These are phyloP conservation scores for Catharus fuscescens DNA, from an alignment of 2,113 vertebrate genomes.

Conservation along the genomic window DNA sequence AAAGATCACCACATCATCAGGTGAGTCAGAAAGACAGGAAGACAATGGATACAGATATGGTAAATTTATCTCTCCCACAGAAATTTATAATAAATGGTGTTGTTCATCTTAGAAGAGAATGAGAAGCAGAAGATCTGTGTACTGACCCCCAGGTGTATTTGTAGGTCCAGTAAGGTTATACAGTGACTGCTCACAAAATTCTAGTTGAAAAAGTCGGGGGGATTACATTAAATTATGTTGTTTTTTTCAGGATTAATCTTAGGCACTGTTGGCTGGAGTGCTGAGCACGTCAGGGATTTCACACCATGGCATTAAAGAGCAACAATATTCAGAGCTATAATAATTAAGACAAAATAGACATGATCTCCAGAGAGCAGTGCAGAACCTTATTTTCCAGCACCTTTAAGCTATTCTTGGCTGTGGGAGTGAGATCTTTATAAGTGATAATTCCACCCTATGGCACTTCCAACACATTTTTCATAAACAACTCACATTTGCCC, in stretches of 20 bases:
- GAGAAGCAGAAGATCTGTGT: neutral
- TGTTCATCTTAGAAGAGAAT: neutral
- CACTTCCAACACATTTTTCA: slow-evolving; percentile 45
- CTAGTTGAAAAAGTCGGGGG: neutral
- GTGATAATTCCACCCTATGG: slow-evolving; percentile 37
- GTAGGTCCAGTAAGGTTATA: neutral
- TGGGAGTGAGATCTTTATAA: slow-evolving; percentile 34
- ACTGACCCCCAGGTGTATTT: neutral
- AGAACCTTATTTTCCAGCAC: slow-evolving; percentile 39
- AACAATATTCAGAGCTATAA: slow-evolving; percentile 21
- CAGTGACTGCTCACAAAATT: neutral
- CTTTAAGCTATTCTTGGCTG: slow-evolving; percentile 7
- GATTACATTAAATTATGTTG: neutral
- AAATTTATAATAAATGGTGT: neutral
- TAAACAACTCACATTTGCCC: slow-evolving; percentile 40
- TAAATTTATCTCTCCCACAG: neutral
- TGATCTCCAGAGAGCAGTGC: neutral
- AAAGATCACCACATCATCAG: neutral
- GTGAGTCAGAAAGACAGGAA: neutral
- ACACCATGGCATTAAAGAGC: neutral
- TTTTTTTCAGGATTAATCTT: neutral
- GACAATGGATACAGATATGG: neutral
- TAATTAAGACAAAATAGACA: slow-evolving; percentile 40
- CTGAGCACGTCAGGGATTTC: neutral
- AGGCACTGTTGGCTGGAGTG: neutral